These are phyloP conservation scores for Nemoura dubitans DNA, from an alignment of 2,888 invertebrate species.

Conservation along the genomic window DNA sequence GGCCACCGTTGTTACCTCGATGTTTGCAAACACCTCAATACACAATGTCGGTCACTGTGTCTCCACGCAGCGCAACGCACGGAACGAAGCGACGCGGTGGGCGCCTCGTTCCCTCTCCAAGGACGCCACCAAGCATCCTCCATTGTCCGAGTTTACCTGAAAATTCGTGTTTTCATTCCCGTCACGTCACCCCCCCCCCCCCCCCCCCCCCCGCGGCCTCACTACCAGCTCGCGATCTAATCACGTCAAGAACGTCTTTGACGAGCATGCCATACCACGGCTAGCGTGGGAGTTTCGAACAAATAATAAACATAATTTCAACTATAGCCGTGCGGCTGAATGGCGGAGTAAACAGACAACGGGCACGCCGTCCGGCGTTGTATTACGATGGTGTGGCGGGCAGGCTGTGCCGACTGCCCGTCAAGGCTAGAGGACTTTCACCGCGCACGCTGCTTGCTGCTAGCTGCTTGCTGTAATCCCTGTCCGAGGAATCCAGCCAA, in stretches of 20 bases:
- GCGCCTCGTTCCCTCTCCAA: neutral
- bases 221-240: neutral
- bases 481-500: constrained; percentile 4
- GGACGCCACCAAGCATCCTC: neutral
- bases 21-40: neutral
- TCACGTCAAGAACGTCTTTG: too few species aligned
- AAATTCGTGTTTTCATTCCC: neutral
- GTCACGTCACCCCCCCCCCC: neutral
- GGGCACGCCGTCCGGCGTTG: neutral
- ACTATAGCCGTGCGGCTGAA: too few species aligned
- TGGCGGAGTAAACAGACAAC: too few species aligned
- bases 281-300: neutral
- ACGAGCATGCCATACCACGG: neutral
- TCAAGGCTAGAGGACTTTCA: constrained; percentile 27
- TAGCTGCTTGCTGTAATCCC: constrained; percentile 18
- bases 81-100: neutral
- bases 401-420: neutral
- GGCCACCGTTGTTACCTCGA: neutral
- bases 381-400: neutral
- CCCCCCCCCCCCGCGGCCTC: neutral
- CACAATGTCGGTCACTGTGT: neutral
- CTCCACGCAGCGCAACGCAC: neutral
- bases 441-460: neutral
- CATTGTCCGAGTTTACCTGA: neutral
- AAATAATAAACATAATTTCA: neutral